Evolutionary conservation across 2,888 invertebrate genomes (phyloP).

Genomic region (Tetropium fuscum): DNA sequence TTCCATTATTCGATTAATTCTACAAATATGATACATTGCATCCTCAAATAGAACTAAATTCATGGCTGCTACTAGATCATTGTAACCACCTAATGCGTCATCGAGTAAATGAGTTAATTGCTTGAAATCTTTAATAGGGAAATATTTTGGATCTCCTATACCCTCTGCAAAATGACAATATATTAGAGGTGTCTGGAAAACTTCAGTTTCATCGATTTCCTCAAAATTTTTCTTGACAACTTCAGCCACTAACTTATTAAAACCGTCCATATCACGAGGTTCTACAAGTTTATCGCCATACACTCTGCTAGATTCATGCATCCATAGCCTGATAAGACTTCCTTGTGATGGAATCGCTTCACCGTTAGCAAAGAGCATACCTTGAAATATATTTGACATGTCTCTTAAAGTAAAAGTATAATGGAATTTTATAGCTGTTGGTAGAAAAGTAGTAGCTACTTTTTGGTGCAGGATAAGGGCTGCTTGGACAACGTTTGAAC

Average conservation of each 20-base stretch:
- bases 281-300: slow-evolving; percentile 94
- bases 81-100: slow-evolving; percentile 84
- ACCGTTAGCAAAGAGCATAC: slow-evolving; percentile 84
- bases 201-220: slow-evolving; percentile 77
- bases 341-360: slow-evolving; percentile 75
- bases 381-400: slow-evolving; percentile 94
- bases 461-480: slow-evolving; percentile 84
- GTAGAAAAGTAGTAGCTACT: slow-evolving; percentile 82
- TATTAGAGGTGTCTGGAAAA: slow-evolving; percentile 83
- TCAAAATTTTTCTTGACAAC: slow-evolving; percentile 83
- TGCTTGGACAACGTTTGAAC: slow-evolving; percentile 74
- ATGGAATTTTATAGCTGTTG: slow-evolving; percentile 95
- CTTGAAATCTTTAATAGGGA: slow-evolving; percentile 80
- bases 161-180: slow-evolving; percentile 94
- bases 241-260: slow-evolving; percentile 79
- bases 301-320: slow-evolving; percentile 91
- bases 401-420: slow-evolving; percentile 94
- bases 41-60: slow-evolving; percentile 95
- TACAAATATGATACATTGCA: slow-evolving; percentile 92
- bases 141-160: slow-evolving; percentile 91
- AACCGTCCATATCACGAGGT: slow-evolving; percentile 78
- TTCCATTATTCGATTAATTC: slow-evolving; percentile 94
- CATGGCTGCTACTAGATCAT: slow-evolving; percentile 92
- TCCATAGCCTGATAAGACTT: slow-evolving; percentile 85
- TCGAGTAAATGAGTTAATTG: slow-evolving; percentile 78